These are phyloP conservation scores for Nudaria mundana DNA, from an alignment of 2,888 invertebrate genomes.

Conservation along the genomic window DNA sequence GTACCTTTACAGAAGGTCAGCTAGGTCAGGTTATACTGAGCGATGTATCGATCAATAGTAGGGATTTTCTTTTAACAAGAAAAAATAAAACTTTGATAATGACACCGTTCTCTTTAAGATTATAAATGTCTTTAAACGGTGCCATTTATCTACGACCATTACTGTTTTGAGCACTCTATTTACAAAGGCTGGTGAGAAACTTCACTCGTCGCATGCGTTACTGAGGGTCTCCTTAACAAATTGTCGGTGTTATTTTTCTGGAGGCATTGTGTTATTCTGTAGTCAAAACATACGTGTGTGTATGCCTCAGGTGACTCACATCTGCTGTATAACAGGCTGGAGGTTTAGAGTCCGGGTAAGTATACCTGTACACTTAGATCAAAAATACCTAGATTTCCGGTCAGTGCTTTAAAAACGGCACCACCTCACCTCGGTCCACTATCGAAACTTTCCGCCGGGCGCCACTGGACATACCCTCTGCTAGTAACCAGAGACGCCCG, in stretches of 20 bases:
- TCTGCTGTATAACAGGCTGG: not conserved
- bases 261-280: slow-evolving; percentile 5
- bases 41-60: too few species aligned
- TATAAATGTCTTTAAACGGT: slow-evolving; percentile 11
- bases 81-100: slow-evolving; percentile 20
- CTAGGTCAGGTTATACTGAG: too few species aligned
- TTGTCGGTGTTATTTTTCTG: slow-evolving; percentile 1
- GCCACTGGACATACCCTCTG: too few species aligned
- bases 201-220: slow-evolving; percentile 11
- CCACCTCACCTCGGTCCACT: too few species aligned
- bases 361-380: too few species aligned
- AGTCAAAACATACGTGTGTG: slow-evolving; percentile 19
- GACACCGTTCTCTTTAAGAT: slow-evolving; percentile 12
- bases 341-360: too few species aligned
- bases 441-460: too few species aligned
- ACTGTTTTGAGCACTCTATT: slow-evolving; percentile 7
- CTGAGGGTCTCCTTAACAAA: slow-evolving; percentile 1
- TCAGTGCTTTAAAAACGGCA: too few species aligned
- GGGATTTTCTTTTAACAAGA: too few species aligned
- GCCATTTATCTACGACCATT: slow-evolving; percentile 15
- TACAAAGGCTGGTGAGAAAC: slow-evolving; percentile 3
- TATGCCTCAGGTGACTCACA: slow-evolving; percentile 6
- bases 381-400: too few species aligned
- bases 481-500: too few species aligned
- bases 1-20: too few species aligned